Percentiles rank a stretch among this genome's conserved stretches.
These are phyloP conservation scores for Limenitis arthemis DNA, from an alignment of 2,888 invertebrate genomes.

Conservation along the genomic window DNA sequence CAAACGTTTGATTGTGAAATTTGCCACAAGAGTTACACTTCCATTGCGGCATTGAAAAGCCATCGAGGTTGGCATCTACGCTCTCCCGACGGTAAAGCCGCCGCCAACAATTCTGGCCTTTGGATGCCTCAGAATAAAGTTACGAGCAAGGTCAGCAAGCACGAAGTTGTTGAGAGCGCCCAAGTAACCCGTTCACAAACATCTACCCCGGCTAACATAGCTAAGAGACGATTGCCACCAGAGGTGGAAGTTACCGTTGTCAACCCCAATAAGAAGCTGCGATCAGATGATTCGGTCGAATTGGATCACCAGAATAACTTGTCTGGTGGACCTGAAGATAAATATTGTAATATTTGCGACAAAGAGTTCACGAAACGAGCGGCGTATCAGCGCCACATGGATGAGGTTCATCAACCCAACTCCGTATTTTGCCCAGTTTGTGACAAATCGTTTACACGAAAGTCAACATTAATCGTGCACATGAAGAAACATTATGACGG, in stretches of 20 bases:
- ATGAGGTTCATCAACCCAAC: conserved; percentile 68
- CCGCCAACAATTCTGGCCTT: conserved; percentile 63
- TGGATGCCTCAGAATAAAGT: conserved; percentile 72
- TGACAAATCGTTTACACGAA: conserved; percentile 73
- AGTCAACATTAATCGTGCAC: conserved; percentile 75
- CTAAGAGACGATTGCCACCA: conserved; percentile 60
- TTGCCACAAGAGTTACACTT: conserved; percentile 76
- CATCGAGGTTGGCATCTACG: conserved; percentile 79
- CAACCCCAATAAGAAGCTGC: conserved; percentile 63
- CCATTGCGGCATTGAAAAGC: conserved; percentile 76
- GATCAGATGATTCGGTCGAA: conserved; percentile 61
- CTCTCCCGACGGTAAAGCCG: conserved; percentile 69
- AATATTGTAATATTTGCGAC: conserved; percentile 73
- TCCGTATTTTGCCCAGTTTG: conserved; percentile 75
- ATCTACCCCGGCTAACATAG: conserved; percentile 35
- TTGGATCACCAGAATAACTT: conserved; percentile 55
- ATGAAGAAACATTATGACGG: conserved; percentile 73
- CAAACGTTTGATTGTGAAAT: conserved; percentile 74
- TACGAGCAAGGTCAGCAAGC: conserved; percentile 64
- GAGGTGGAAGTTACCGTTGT: conserved; percentile 68
- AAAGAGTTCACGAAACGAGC: conserved; percentile 74
- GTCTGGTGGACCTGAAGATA: conserved; percentile 57
- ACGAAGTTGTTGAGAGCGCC: conserved; percentile 55
- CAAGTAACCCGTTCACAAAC: conserved; percentile 45
- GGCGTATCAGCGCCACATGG: conserved; percentile 73